These are phyloP conservation scores for Paramormyrops hopkinsi DNA, from an alignment of 2,797 vertebrate species.

Conservation along the genomic window DNA sequence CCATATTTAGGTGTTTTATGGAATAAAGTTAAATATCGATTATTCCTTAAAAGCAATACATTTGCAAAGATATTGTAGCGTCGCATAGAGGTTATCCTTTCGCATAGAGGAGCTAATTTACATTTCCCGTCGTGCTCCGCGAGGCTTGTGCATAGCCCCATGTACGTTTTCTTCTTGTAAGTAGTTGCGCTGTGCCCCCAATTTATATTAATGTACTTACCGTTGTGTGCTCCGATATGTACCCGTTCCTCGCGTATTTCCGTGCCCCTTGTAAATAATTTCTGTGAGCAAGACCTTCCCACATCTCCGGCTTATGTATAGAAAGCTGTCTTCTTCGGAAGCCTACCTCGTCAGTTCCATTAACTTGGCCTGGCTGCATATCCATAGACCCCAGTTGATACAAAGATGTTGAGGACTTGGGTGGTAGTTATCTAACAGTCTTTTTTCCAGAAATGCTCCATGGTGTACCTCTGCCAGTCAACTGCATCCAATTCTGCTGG, in stretches of 20 bases:
- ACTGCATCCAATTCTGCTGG: no score
- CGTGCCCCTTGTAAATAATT: background rate
- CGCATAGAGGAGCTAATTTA: background rate
- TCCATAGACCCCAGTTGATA: no score
- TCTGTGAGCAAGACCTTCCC: background rate
- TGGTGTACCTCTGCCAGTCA: no score
- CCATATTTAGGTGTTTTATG: background rate
- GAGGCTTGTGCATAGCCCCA: background rate
- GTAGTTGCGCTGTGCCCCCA: background rate
- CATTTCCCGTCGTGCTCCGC: background rate
- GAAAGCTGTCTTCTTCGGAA: no score
- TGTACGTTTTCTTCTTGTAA: background rate
- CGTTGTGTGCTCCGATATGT: background rate
- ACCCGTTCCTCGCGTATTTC: background rate
- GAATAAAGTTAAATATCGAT: background rate
- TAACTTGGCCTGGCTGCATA: no score
- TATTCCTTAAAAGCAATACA: background rate
- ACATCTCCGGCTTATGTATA: background rate
- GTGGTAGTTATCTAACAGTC: no score
- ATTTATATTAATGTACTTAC: background rate
- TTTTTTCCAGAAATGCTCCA: no score
- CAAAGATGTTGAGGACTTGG: no score
- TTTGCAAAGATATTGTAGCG: background rate
- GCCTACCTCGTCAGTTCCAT: no score
- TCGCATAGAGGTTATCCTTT: background rate